Base-by-base conservation (phyloP, 1,140 invertebrate genomes). In the Bombyx mori region DNA sequence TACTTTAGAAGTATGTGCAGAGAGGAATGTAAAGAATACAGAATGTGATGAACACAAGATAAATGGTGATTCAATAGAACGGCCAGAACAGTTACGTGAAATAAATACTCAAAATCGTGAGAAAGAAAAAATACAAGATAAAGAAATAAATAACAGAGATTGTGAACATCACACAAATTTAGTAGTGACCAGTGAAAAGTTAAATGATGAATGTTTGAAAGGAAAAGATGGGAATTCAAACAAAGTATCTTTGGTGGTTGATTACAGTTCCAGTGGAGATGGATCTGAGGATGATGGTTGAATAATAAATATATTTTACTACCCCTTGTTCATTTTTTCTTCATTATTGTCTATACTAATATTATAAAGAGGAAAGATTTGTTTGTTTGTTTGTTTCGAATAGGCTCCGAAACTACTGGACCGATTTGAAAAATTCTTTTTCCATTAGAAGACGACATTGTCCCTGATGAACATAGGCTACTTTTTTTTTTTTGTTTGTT, bases 211-310 rank as follows among this genome's bases (percentile, higher is more conserved):
- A 45, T 46, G 7, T 49, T 50, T 54, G 42, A 56, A 53, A 50
- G 44, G 43, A 58, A 61, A 56, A 50, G 47, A 51, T 56, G 59
- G 44, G 57, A 18, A 44, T 43, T n/a, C 26, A n/a, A 58, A 63
- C 22, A 45, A 57, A 10, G 18, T 81, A 8, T 82, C 79, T 45
- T 75, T 84, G 52, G 73, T 86, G n/a, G 69, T 76, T 45, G 79
- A 84, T 64, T 86, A 86, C 52, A 77, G 79, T 65, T 86, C 81
- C 22, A 86, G 83, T 71, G 79, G 65, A 22, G 77, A 83, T 12
- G 69, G 62, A 53, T 79, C 79, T 45, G 81, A 83, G 26, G 26
- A 35, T 35, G 26, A 35, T 35, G 26, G 26, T 35, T 35, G 26
- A 35, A 35, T 35, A 35, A 35, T 35, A 35, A 35, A 35, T 35